These are phyloP conservation scores for Sinocyclocheilus maitianheensis DNA, from an alignment of 2,113 vertebrate species.

Conservation along the genomic window DNA sequence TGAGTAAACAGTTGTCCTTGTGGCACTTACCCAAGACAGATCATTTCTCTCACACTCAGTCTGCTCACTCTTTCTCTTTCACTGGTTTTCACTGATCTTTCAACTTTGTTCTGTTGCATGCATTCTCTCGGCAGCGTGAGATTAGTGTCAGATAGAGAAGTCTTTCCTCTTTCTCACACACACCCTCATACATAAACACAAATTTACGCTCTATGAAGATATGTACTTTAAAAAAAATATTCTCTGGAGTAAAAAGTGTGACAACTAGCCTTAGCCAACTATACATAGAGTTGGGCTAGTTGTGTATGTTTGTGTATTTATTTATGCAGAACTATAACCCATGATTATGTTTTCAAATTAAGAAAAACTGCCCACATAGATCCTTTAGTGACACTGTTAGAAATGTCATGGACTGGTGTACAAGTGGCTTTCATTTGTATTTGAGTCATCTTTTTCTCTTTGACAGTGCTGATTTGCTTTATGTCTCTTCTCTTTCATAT, in stretches of 20 bases:
- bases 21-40: slow-evolving; percentile 84
- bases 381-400: slow-evolving; percentile 3
- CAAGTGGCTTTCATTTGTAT: background rate
- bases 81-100: background rate
- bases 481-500: background rate
- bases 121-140: slow-evolving; percentile 85
- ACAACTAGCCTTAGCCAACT: no score
- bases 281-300: no score
- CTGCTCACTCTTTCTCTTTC: slow-evolving; percentile 32
- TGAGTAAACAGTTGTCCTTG: slow-evolving; percentile 74
- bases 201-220: no score
- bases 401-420: background rate
- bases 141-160: slow-evolving; percentile 99
- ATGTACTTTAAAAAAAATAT: no score
- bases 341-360: background rate
- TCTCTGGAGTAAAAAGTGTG: no score
- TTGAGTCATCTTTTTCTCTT: background rate
- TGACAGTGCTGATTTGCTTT: background rate
- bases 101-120: slow-evolving; percentile 46
- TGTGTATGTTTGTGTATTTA: background rate
- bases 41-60: slow-evolving; percentile 76
- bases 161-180: slow-evolving; percentile 28
- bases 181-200: slow-evolving; percentile 47
- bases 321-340: background rate
- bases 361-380: background rate